Evolutionary conservation across 2,888 invertebrate species (phyloP).

Genomic region (Seira ritae): DNA sequence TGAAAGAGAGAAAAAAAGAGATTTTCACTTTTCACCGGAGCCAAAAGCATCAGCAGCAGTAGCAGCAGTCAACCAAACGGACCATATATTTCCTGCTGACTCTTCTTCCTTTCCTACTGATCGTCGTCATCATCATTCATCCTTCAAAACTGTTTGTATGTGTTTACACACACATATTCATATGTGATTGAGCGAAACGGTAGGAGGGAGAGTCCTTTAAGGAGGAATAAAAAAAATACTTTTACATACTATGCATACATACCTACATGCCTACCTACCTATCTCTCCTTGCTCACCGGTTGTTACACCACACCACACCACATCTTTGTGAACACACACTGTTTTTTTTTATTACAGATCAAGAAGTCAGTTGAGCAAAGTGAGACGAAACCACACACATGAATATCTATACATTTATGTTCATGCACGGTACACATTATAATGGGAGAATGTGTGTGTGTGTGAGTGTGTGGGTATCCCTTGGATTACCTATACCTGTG

Average conservation of each 20-base stretch:
- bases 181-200: constrained; percentile 7
- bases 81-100: too few species aligned
- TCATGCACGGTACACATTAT: neutral
- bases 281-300: constrained; percentile 1
- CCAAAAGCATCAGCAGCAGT: constrained; percentile 1
- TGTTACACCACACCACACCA: constrained; percentile 16
- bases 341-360: constrained; percentile 12
- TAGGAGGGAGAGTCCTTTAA: constrained; percentile 32
- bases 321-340: constrained; percentile 7
- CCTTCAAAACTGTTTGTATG: neutral
- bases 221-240: constrained; percentile 2
- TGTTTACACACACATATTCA: constrained; percentile 15
- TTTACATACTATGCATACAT: too few species aligned
- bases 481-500: neutral
- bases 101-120: too few species aligned
- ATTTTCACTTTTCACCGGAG: neutral
- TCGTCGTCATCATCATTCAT: too few species aligned
- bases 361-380: constrained; percentile 16
- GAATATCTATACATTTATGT: neutral
- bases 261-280: too few species aligned
- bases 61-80: neutral
- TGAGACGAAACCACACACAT: constrained; percentile 7
- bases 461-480: too few species aligned
- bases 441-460: too few species aligned
- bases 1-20: constrained; percentile 18